Conservation (phyloP, 1,140 invertebrate genomes). For the Pollicipes pollicipes region DNA sequence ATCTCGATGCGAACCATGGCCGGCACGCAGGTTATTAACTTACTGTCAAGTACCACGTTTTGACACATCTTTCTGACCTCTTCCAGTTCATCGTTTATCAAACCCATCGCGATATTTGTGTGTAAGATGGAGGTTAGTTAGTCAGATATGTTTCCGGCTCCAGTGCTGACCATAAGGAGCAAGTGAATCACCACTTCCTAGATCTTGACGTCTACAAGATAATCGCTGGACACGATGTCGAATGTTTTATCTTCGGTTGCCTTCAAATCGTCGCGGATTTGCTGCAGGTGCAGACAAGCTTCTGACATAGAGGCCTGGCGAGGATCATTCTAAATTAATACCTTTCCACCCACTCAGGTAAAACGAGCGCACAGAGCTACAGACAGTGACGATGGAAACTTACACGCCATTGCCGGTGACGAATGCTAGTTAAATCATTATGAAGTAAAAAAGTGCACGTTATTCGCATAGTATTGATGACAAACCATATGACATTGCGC, state of each 20-base stretch:
- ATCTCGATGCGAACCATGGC: conserved; percentile 47
- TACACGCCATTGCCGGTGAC: background rate
- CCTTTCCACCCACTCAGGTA: background rate
- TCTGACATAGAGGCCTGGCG: background rate
- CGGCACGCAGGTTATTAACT: conserved; percentile 44
- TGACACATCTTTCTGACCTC: conserved; percentile 44
- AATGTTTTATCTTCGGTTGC: background rate
- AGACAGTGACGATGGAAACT: background rate
- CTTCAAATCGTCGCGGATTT: background rate
- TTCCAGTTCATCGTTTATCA: conserved; percentile 41
- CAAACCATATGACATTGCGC: too few relatives aligned
- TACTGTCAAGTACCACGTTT: conserved; percentile 37
- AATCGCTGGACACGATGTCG: background rate
- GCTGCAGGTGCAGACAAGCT: background rate
- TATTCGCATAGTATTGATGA: too few relatives aligned
- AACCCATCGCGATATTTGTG: conserved; percentile 32
- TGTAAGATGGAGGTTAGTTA: background rate
- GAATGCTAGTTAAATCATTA: background rate
- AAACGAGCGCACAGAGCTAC: too few relatives aligned
- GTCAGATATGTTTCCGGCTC: background rate
- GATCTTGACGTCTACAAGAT: background rate
- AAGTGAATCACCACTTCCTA: too few relatives aligned
- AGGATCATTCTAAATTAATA: background rate
- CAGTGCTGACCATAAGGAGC: too few relatives aligned
- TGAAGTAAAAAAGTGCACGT: background rate